Evolutionary conservation across 1,140 invertebrate species (phyloP).

Genomic region (Anthonomus grandis): DNA sequence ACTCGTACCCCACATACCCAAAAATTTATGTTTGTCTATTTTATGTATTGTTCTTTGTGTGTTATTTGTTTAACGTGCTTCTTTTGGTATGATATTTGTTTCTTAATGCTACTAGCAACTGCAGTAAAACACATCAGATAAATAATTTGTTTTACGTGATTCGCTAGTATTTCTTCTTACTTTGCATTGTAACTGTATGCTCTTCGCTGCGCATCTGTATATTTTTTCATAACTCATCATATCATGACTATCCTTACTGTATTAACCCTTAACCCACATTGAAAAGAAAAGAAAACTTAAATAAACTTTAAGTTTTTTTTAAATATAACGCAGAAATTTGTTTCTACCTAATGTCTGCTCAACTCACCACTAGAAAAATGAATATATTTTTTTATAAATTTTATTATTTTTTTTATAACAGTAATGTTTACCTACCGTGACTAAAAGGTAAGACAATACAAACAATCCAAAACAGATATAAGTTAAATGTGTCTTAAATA

Average conservation of each 20-base stretch:
- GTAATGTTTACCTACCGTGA: not conserved
- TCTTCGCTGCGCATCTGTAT: constrained; percentile 35
- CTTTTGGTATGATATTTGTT: constrained; percentile 24
- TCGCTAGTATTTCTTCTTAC: constrained; percentile 15
- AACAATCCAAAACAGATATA: not conserved
- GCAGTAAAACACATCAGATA: constrained; percentile 10
- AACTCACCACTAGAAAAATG: constrained; percentile 17
- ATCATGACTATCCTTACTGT: constrained; percentile 17
- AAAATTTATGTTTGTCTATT: constrained; percentile 41
- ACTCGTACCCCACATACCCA: too few relatives aligned
- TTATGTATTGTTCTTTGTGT: constrained; percentile 34
- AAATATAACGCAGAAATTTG: constrained; percentile 23
- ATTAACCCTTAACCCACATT: constrained; percentile 10
- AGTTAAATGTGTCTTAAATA: constrained; percentile 2
- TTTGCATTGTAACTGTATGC: constrained; percentile 36
- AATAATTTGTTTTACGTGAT: constrained; percentile 3
- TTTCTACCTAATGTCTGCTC: constrained; percentile 32
- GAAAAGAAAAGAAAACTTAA: constrained; percentile 8
- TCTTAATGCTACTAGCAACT: constrained; percentile 12
- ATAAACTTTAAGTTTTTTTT: not conserved
- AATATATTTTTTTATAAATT: not conserved
- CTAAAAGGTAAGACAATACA: constrained; percentile 13
- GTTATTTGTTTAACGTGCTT: constrained; percentile 35
- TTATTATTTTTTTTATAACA: not conserved
- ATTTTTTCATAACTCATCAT: constrained; percentile 23